Conservation (phyloP, 2,797 vertebrate genomes). For the Poecilia gillii region DNA sequence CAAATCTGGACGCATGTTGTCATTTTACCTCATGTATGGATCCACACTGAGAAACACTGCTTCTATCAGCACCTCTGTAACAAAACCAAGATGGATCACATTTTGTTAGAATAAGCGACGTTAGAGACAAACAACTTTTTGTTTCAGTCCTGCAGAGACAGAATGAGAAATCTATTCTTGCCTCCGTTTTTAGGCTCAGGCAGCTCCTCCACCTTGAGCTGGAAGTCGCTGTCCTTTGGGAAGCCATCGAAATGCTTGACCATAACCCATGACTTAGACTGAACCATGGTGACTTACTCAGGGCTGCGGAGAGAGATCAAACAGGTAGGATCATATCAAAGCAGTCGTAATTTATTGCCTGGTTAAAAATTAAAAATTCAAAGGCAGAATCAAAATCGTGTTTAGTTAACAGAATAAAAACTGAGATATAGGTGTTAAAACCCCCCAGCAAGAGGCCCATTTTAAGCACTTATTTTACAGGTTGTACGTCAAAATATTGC, state of each 20-base stretch:
- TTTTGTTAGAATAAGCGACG: not conserved
- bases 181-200: slow-evolving; percentile 87
- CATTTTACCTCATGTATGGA: slow-evolving; percentile 91
- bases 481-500: not conserved
- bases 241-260: slow-evolving; percentile 87
- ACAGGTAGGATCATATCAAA: not conserved
- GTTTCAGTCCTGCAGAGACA: no score
- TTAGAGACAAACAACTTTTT: not conserved
- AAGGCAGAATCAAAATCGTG: not conserved
- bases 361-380: slow-evolving; percentile 1
- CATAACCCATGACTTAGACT: slow-evolving; percentile 85
- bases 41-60: slow-evolving; percentile 91
- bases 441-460: not conserved
- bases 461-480: not conserved
- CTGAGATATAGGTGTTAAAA: not conserved
- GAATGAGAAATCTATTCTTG: slow-evolving; percentile 30
- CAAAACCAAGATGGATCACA: not conserved
- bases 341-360: not conserved
- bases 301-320: slow-evolving; percentile 12
- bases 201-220: slow-evolving; percentile 84
- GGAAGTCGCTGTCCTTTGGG: slow-evolving; percentile 85
- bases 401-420: not conserved
- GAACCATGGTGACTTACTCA: slow-evolving; percentile 78
- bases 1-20: not conserved
- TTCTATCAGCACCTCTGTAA: slow-evolving; percentile 89